Conservation (phyloP, 2,113 vertebrate species). For the Synchiropus splendidus region DNA sequence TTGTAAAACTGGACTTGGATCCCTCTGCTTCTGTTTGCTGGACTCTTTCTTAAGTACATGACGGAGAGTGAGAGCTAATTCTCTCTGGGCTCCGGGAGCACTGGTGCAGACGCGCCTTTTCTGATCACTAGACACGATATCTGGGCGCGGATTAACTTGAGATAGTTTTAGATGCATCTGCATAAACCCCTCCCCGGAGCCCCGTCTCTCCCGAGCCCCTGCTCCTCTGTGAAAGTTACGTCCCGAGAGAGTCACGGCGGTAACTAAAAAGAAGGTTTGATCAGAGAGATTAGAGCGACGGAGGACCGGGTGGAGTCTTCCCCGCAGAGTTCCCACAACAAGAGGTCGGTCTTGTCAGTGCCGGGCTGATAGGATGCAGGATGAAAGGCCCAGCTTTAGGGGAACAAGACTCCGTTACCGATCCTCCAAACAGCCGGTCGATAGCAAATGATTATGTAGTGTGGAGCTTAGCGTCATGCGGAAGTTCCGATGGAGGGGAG, state of each 20-base stretch:
- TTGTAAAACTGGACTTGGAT: too few species aligned
- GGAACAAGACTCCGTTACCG: conserved; percentile 16
- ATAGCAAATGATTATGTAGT: background rate
- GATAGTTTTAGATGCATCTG: conserved; percentile 57
- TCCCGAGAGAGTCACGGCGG: conserved; percentile 38
- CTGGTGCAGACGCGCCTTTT: conserved; percentile 38
- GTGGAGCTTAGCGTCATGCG: conserved; percentile 45
- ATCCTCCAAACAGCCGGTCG: background rate
- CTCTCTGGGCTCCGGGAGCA: conserved; percentile 11
- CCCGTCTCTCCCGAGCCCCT: conserved; percentile 29
- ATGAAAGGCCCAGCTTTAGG: conserved; percentile 25
- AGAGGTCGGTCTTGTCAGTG: conserved; percentile 27
- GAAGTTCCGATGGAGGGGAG: conserved; percentile 50
- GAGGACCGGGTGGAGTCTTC: conserved; percentile 27
- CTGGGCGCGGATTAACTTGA: conserved; percentile 50
- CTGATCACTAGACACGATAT: conserved; percentile 42
- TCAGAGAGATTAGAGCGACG: conserved; percentile 36
- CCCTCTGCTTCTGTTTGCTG: too few species aligned
- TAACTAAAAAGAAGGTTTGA: conserved; percentile 55
- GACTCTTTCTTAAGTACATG: too few species aligned
- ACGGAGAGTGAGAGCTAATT: too few species aligned
- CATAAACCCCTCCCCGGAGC: conserved; percentile 41
- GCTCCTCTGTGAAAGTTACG: conserved; percentile 18
- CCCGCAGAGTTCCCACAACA: conserved; percentile 32
- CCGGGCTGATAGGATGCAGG: conserved; percentile 23